Percentiles rank a stretch among this genome's conserved stretches.
phyloP scores from a whole-genome alignment of 2,888 invertebrate genomes.

The Sthenelais limicola region DNA sequence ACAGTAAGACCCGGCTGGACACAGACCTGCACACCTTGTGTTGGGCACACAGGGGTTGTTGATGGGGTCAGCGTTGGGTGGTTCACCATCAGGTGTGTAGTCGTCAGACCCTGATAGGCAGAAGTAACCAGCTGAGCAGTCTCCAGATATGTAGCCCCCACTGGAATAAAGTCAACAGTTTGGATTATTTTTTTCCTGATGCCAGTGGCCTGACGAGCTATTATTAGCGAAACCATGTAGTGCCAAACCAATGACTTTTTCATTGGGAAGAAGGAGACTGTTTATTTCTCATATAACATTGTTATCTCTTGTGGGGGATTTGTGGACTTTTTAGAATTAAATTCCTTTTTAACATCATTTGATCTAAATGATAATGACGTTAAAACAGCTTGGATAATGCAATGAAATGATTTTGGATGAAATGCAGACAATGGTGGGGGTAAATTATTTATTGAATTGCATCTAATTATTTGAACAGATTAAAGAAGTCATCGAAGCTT shows the following conservation, averaged over 20 bases:
- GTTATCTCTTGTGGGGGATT: neutral
- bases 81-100: constrained; percentile 55
- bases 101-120: constrained; percentile 65
- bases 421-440: too few species aligned
- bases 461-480: too few species aligned
- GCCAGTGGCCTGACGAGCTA: too few species aligned
- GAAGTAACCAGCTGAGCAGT: constrained; percentile 67
- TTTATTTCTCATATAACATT: neutral
- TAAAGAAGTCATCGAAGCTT: too few species aligned
- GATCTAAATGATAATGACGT: too few species aligned
- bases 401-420: too few species aligned
- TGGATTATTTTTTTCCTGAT: constrained; percentile 52
- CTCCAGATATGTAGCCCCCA: constrained; percentile 61
- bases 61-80: constrained; percentile 52
- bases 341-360: too few species aligned
- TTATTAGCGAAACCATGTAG: too few species aligned
- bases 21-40: constrained; percentile 64
- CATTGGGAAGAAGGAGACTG: neutral
- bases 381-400: too few species aligned
- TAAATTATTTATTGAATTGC: too few species aligned
- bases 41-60: constrained; percentile 44
- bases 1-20: constrained; percentile 68
- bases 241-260: neutral
- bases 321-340: neutral
- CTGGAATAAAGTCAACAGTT: constrained; percentile 50